Base-by-base conservation (phyloP, 2,797 vertebrate genomes). In the Paedocypris micromegethes region DNA sequence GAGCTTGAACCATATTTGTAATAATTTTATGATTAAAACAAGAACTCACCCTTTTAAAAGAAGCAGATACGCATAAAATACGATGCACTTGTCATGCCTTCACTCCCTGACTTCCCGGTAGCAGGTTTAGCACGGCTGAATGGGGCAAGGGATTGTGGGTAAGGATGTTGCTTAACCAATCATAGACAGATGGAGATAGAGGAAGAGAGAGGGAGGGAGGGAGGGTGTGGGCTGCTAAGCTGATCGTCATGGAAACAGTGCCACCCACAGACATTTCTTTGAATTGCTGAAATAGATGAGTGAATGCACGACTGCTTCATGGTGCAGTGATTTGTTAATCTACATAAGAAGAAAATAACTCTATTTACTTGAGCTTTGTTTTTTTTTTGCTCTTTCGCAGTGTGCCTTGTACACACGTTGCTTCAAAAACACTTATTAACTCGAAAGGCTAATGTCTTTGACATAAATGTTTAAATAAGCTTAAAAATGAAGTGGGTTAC, bases 181-280 rank as follows among this genome's bases (percentile, higher is more conserved):
- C 76, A 70, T 37, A 55, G 69, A 38, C 56, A 48, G 65, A 69
- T 23, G 37, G 23, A 50, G 52, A 62, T 37, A 54, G 45, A 69
- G 46, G 40, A 43, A 52, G 63, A 5, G 53, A 67, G 50, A 52
- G 64, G n/a, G 38, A 37, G 40, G 6, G 39, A 47, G 58, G 65
- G 50, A 47, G 62, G 63, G 53, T 23, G 23, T 23, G 61, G 58
- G 38, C 38, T 61, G 66, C 40, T 54, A 58, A 55, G 60, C 45
- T 51, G 63, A 71, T 82, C 62, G 60, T 76, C 72, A 72, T 79
- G 56, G 79, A 77, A 75, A 79, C 79, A 61, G 73, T 67, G 77
- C 66, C 75, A 66, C 73, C 73, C 70, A 54, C 58, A 47, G 72
- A 58, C 44, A 57, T 58, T 58, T n/a, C 51, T 42, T 57, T 46